phyloP scores from a whole-genome alignment of 2,113 vertebrate species.

The Trichechus manatus region DNA sequence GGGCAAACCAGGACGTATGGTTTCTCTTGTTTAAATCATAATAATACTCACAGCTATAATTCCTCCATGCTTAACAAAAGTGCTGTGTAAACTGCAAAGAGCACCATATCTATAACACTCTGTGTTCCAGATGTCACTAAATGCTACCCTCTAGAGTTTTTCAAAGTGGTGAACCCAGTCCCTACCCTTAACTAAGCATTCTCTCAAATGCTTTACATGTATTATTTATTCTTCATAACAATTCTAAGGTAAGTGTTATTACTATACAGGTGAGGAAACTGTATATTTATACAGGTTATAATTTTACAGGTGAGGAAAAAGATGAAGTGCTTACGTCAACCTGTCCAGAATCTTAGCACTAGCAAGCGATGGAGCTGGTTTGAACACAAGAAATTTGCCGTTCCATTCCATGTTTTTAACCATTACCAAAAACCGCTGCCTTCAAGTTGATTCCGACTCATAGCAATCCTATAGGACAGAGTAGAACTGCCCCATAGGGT shows the following conservation, averaged over 20 bases:
- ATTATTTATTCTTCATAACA: not conserved
- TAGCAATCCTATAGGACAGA: too few relatives aligned
- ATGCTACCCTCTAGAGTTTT: not conserved
- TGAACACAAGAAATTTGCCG: not conserved
- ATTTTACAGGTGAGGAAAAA: not conserved
- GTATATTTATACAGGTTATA: too few relatives aligned
- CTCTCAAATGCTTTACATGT: not conserved
- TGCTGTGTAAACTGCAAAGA: too few relatives aligned
- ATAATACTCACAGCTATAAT: not conserved
- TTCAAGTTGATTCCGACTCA: too few relatives aligned
- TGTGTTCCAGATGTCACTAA: not conserved
- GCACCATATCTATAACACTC: rapidly evolving
- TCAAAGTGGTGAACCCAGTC: not conserved
- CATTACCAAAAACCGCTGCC: not conserved
- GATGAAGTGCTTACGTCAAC: not conserved
- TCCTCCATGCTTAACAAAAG: not conserved
- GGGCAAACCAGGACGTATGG: not conserved
- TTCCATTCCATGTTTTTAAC: not conserved
- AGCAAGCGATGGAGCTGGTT: not conserved
- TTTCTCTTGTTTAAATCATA: not conserved
- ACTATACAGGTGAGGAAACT: not conserved
- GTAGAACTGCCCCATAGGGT: too few relatives aligned
- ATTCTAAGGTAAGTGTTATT: not conserved
- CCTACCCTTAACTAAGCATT: not conserved
- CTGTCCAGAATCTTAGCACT: not conserved